Evolutionary conservation across 2,888 invertebrate species (phyloP), one percentile per base, ranked within the genome.

Genomic region (Nymphalis c-album): DNA sequence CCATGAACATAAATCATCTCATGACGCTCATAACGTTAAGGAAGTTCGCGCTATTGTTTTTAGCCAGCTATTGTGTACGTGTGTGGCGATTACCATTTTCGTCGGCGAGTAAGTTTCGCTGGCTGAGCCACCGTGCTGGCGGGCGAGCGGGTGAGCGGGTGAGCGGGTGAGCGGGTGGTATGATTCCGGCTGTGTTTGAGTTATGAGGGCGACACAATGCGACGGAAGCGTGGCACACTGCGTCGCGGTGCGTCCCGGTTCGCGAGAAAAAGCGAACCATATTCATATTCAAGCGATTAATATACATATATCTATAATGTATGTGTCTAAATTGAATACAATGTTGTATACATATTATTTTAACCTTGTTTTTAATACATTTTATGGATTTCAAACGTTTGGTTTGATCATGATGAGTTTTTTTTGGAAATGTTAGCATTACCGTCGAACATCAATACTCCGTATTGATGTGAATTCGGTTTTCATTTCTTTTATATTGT

Each of bases 1-100:
- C 48, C 50, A 35, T 17, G 51, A 35, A 53, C 8, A 53, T 62
- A 45, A 63, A 45, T 53, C 53, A 18, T 50, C 61, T 31, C 61
- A 7, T 45, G 62, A 31, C 51, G 13, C 48, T 68, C 64, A 60
- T 64, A 68, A 64, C 60, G 61, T 61, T 61, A 66, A 66, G 66
- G 66, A 66, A 66, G 66, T 67, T 59, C 45, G 47, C 45, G 50
- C 59, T 58, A 62, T 69, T 65, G 69, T 65, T 69, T 69, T 69
- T 65, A 59, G 47, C 18, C 46, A 59, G 51, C 62, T 45, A 69
- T 69, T 69, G 65, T 69, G 62, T 63, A 53, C 63, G 63, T 65
- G 57, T 64, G 65, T 69, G 64, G 35, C 16, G 67, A 68, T 61
- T 68, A 68, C 64, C 64, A 60, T 67, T 53, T 53, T 63, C 62